Base-by-base conservation (phyloP, 2,888 invertebrate species). In the Drosophila rellima region DNA sequence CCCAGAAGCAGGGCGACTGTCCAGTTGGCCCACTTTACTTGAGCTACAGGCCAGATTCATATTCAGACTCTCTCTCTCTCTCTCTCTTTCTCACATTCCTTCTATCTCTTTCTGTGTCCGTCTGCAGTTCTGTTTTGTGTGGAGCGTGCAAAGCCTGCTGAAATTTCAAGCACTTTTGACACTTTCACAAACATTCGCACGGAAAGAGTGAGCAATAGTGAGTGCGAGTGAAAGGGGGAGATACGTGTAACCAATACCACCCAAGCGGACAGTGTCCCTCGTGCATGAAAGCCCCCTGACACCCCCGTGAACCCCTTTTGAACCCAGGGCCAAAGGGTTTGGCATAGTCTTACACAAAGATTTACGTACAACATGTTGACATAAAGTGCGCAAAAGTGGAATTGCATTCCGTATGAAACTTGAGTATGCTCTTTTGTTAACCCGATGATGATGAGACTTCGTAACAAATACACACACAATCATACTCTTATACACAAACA, bases 331-430 rank as follows among this genome's bases (percentile, higher is more conserved):
- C 88, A 74, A 59, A 83, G 60, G 81, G 88, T 84, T 83, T 85
- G 90, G 90, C 82, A 88, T 89, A 83, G 83, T 88, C 90, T 83
- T 83, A 85, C 83, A 83, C 83, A 89, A 88, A 89, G 83, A 83
- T 83, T 83, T 83, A 89, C 90, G 83, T 85, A 82, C 89, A 86
- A 88, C 90, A 90, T 90, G 84, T 90, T 88, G 84, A 80, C 85
- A 90, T 88, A 90, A 90, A 85, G 85, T 86, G 89, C 74, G 90
- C 78, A 89, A 85, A 89, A 85, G 85, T 90, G 90, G 85, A 90
- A 85, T 85, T 85, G 85, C 90, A 90, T 90, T 85, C 88, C 85
- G 90, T 87, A 90, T 90, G 90, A 89, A 85, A 90, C 87, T 90
- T 86, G 85, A 85, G 85, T 87, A 89, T 90, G 90, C 90, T 80